Base-by-base conservation (phyloP, 2,113 vertebrate species). In the Callithrix jacchus region DNA sequence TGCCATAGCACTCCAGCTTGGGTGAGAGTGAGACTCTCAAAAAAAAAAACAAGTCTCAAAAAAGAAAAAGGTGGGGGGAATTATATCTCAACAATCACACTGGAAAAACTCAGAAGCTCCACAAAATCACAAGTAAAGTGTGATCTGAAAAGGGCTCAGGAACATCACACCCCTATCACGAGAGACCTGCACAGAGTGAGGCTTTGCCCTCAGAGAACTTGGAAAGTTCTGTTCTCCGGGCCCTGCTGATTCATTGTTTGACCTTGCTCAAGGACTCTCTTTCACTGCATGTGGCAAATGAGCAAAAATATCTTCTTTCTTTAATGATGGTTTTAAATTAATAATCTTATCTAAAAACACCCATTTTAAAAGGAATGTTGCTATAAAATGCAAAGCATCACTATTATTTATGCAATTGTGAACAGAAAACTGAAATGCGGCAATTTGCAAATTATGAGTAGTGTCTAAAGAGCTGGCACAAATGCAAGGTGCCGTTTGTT, bases 161-260 rank as follows among this genome's bases (percentile, higher is more conserved):
- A 82, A 86, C 20, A 61, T 70, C 52, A 77, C 35, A 74, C 10
- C 49, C 85, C 25, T 42, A n/a, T 8, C 76, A 87, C 58, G 32
- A 56, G 76, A 97, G 74, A 90, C 49, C 66, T 77, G 30, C 54
- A 52, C 4, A 35, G 71, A 74, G 56, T 40, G 10, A 70, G 42
- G 52, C 18, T 97, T 79, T 66, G 54, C 64, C 87, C 64, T 97
- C 35, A 16, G 52, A 61, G 64, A 97, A 52, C 49, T 14, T 81
- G 23, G 49, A 47, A 61, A 84, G 4, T 86, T 98, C 73, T 47
- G 2, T 83, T 96, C 70, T 89, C 27, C 2, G 25, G 25, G 66
- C 82, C 90, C 64, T 47, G 80, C 93, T 92, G 94, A 95, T 27
- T 96, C 91, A 97, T 6, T 40, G 42, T 83, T 89, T 97, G 92